Percentiles rank a stretch among this genome's conserved stretches.
Conservation (phyloP, 2,797 vertebrate genomes). For the Notoglanidium macrostoma region DNA sequence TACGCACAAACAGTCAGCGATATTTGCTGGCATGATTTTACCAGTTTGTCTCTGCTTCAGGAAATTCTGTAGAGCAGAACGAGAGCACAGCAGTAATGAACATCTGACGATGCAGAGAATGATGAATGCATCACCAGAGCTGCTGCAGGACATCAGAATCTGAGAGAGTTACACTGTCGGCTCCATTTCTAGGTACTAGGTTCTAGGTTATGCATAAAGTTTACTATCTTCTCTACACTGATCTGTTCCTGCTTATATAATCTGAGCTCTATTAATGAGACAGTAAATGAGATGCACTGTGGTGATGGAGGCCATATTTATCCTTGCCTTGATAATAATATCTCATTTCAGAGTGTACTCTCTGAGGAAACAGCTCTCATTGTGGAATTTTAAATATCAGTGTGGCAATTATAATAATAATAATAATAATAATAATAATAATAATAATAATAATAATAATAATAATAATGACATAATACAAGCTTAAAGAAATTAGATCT, state of each 20-base stretch:
- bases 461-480: not conserved
- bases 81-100: not conserved
- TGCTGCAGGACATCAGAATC: no score
- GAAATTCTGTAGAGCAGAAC: not conserved
- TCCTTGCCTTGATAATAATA: not conserved
- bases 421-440: no score
- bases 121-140: not conserved
- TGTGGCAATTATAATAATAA: no score
- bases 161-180: not conserved
- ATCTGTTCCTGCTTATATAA: not conserved
- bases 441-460: no score
- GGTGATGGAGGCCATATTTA: not conserved
- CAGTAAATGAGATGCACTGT: not conserved
- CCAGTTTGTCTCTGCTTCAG: not conserved
- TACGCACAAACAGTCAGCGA: not conserved
- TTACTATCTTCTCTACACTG: not conserved
- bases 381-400: not conserved
- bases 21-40: not conserved
- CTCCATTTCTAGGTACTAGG: not conserved
- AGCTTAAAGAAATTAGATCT: no score
- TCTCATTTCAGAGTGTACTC: not conserved
- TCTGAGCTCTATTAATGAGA: not conserved
- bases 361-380: not conserved
- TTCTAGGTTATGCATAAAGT: not conserved
- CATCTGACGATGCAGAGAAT: not conserved